Base-by-base conservation (phyloP, 2,797 vertebrate genomes). In the Channa striata region DNA sequence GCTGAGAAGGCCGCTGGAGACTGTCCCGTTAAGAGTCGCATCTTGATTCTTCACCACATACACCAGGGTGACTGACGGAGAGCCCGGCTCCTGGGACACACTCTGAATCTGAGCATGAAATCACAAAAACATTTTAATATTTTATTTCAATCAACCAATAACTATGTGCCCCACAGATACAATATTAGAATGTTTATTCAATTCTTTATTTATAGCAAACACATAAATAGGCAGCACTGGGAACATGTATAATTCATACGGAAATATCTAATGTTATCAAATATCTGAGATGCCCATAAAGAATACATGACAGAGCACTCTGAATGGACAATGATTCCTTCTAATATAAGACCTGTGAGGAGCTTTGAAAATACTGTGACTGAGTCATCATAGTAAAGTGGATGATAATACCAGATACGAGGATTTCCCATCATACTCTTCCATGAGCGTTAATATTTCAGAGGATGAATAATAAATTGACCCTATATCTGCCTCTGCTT, bases 11-110 rank as follows among this genome's bases (percentile, higher is more conserved):
- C 94, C 94, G 64, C 97, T 99, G 88, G 97, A 96, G 56, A 94
- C 84, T 0, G 96, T 98, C 68, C 98, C 98, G 0, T 98, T 97
- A 56, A 99, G 94, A 67, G 95, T 81, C 0, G 86, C 78, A 42
- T 95, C 97, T 85, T 95, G 95, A 72, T 99, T 99, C 87, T 92
- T 95, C 81, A 99, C 97, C 58, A 96, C 93, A 1, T 99, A 99
- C 71, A 98, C 94, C 90, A 99, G 60, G n/a, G 95, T 94, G 66
- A 99, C 96, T 0, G 94, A 93, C 30, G 96, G 95, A 48, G 96
- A 96, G 39, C 93, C 92, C 0, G 87, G 91, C 4, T 90, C 86
- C 87, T 94, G 93, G 72, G 94, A 96, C 0, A 96, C 96, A 68
- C 94, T 96, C 93, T 97, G 88, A 75, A 99, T 96, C 97, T 99